Evolutionary conservation across 1,140 invertebrate genomes (phyloP).

Genomic region (Drosophila leontia): DNA sequence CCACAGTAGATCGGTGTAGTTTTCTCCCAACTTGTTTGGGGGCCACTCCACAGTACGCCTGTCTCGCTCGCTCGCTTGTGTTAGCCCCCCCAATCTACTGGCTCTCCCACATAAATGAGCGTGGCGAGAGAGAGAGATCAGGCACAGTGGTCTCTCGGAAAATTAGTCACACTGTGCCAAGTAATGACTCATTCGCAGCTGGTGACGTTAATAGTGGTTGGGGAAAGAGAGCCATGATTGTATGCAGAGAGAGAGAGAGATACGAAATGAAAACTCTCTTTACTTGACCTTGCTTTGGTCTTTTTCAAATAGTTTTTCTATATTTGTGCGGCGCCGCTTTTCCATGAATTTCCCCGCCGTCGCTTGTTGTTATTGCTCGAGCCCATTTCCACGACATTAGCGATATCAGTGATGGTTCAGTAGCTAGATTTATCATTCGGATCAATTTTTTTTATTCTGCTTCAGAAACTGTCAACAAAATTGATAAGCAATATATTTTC

Average conservation of each 20-base stretch:
- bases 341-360: constrained; percentile 63
- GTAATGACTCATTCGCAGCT: constrained; percentile 60
- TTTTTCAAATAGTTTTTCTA: constrained; percentile 73
- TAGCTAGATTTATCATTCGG: not conserved
- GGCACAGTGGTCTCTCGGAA: constrained; percentile 40
- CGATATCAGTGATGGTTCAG: constrained; percentile 25
- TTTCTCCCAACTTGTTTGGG: constrained; percentile 39
- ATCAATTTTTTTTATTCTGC: no score
- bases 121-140: constrained; percentile 9
- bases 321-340: constrained; percentile 60
- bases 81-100: constrained; percentile 34
- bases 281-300: constrained; percentile 79
- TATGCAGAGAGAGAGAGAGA: not conserved
- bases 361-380: constrained; percentile 10
- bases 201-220: constrained; percentile 56
- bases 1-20: constrained; percentile 1
- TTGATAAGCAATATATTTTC: not conserved
- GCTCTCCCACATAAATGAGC: constrained; percentile 61
- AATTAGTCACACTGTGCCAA: constrained; percentile 22
- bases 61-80: constrained; percentile 20
- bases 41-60: constrained; percentile 7
- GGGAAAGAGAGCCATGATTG: constrained; percentile 23
- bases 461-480: no score
- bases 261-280: constrained; percentile 30
- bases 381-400: constrained; percentile 51